Evolutionary conservation across 1,140 invertebrate genomes (phyloP).

Genomic region (Plectus sambesii): DNA sequence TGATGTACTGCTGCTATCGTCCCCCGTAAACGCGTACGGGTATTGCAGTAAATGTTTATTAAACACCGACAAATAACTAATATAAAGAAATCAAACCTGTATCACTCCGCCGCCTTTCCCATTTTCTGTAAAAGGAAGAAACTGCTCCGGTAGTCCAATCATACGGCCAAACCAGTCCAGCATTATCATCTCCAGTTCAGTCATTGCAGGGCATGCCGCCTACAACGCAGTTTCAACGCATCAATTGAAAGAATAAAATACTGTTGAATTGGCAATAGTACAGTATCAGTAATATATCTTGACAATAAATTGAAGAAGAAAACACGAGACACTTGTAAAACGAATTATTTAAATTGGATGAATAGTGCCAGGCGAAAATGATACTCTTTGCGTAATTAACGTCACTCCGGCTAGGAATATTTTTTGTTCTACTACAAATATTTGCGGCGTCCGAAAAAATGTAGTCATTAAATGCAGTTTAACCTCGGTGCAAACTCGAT

Average conservation of each 20-base stretch:
- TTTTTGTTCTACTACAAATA: not conserved
- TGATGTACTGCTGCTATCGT: too few relatives aligned
- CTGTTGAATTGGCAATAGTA: not conserved
- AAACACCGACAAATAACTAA: not conserved
- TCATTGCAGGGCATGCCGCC: slow-evolving; percentile 91
- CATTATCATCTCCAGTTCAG: slow-evolving; percentile 90
- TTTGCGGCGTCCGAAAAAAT: slow-evolving; percentile 1
- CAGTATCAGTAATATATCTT: too few relatives aligned
- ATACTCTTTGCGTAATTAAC: too few relatives aligned
- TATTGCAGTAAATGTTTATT: too few relatives aligned
- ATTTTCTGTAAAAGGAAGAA: slow-evolving; percentile 51
- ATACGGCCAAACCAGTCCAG: slow-evolving; percentile 83
- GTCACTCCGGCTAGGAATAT: not conserved
- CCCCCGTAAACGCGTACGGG: too few relatives aligned
- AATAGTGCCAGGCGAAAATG: too few relatives aligned
- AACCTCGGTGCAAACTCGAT: too few relatives aligned
- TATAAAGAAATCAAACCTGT: slow-evolving; percentile 46
- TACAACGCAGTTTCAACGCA: slow-evolving; percentile 50
- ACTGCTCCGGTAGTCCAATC: slow-evolving; percentile 53
- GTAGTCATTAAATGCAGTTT: too few relatives aligned
- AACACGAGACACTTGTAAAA: slow-evolving; percentile 33
- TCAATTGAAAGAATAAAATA: not conserved
- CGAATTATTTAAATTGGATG: too few relatives aligned
- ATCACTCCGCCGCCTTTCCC: slow-evolving; percentile 54
- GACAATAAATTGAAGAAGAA: too few relatives aligned